Base-by-base conservation (phyloP, 1,140 invertebrate genomes). In the Drosophila mayri region DNA sequence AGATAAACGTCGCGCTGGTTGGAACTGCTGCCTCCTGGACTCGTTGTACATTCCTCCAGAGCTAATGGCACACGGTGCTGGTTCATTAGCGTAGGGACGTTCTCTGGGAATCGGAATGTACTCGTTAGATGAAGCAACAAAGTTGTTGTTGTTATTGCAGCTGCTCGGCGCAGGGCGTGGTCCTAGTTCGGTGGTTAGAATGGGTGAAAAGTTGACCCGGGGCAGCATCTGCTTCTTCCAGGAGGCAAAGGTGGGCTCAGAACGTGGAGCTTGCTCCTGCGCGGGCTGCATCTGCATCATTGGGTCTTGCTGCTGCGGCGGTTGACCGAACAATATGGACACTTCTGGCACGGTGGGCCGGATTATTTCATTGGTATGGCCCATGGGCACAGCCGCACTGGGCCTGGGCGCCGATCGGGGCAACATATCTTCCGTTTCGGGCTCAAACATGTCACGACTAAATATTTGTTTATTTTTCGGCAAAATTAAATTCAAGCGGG, bases 161-260 rank as follows among this genome's bases (percentile, higher is more conserved):
- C 35, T 38, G 52, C 18, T 41, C 10, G 50, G 55, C 10, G 49
- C 14, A 1, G 73, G 20, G 14, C 63, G 54, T 18, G 84, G 81
- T 10, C 83, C 88, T n/a, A 91, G 28, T 57, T 84, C 78, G 25
- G 80, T 84, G 30, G 70, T 25, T 9, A 91, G 22, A 14, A 81
- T 67, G 32, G 84, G 85, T 2, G 90, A 76, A 64, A 88, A 92
- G 35, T 87, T 83, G 0, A 92, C 91, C 11, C 79, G 61, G 0
- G 91, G 91, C 28, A 92, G 47, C 59, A 92, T 73, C 71, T 92
- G 86, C 38, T 92, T 92, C 14, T 92, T 92, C 90, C 90, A 92
- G 6, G 87, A 77, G 16, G 83, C 79, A 47, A 92, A 92, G 6
- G 35, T 66, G 25, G 65, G 74, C 16, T 28, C 38, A 6, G 22